These are phyloP conservation scores for Stichopus horrens DNA, from an alignment of 53 echinoderm and acorn worm genomes.

Conservation along the genomic window DNA sequence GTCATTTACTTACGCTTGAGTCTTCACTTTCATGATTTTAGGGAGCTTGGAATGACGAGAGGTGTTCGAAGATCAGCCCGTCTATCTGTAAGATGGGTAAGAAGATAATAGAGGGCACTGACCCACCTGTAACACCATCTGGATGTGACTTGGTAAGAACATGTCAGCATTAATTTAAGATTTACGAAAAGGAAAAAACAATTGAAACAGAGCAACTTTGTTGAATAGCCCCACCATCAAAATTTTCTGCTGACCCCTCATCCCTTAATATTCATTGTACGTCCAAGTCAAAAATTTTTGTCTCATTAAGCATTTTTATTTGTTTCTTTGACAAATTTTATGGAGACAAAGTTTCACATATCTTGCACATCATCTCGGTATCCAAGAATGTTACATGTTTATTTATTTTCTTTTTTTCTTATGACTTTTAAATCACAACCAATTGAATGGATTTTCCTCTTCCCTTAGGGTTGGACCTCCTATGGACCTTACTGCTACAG, in stretches of 20 bases:
- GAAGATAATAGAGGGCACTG: slow-evolving; percentile 62
- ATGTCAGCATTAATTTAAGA: background rate
- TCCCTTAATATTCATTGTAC: background rate
- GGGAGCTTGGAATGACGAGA: slow-evolving; percentile 82
- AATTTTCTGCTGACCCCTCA: no score
- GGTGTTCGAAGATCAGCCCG: slow-evolving; percentile 38
- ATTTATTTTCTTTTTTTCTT: no score
- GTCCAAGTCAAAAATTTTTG: no score
- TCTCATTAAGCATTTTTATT: no score
- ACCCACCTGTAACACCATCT: slow-evolving; percentile 62
- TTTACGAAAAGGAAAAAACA: background rate
- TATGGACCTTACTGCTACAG: slow-evolving; percentile 75
- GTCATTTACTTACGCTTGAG: background rate
- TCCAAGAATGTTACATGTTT: no score
- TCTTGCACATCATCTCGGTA: no score
- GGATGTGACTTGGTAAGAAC: slow-evolving; percentile 74
- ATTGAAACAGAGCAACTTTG: no score
- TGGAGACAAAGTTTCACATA: no score
- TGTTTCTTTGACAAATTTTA: no score
- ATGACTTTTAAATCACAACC: no score
- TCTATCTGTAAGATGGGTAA: slow-evolving; percentile 77
- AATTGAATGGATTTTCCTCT: background rate
- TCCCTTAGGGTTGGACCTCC: slow-evolving; percentile 63
- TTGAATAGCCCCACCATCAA: no score
- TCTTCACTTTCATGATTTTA: slow-evolving; percentile 8